Conservation (phyloP, 2,888 invertebrate genomes). For the Parochlus steinenii region DNA sequence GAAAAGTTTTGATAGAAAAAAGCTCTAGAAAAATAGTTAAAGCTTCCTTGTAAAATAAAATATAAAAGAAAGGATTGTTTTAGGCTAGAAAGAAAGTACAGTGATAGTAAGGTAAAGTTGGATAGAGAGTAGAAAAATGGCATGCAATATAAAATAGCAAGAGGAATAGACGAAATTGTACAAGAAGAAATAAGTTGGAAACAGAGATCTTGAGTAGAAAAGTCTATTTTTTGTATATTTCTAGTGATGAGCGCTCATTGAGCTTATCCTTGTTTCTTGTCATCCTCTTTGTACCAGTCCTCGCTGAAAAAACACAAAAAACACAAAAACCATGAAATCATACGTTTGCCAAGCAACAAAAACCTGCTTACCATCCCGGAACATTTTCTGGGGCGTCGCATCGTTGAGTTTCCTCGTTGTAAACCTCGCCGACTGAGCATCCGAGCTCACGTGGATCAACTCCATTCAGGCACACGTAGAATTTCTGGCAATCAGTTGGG, state of each 20-base stretch:
- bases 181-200: conserved; percentile 7
- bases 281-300: conserved; percentile 80
- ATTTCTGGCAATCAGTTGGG: conserved; percentile 76
- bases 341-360: conserved; percentile 8
- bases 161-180: conserved; percentile 1
- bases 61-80: conserved; percentile 1
- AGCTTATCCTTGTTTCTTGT: conserved; percentile 36
- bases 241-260: conserved; percentile 32
- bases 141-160: conserved; percentile 6
- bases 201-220: conserved; percentile 1
- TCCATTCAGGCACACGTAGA: conserved; percentile 80
- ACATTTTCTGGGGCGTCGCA: conserved; percentile 87
- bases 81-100: conserved; percentile 4
- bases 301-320: conserved; percentile 38
- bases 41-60: conserved; percentile 6
- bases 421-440: conserved; percentile 76
- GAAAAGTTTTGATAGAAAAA: conserved; percentile 9
- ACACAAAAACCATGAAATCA: conserved; percentile 12
- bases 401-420: conserved; percentile 66
- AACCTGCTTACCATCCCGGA: conserved; percentile 56
- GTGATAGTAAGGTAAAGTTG: conserved; percentile 2
- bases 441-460: conserved; percentile 75
- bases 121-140: conserved; percentile 2
- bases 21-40: conserved; percentile 11
- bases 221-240: no score